A percentile compares a stretch with the other conserved stretches of the same genome.
These are phyloP conservation scores for Schizotus pectinicornis DNA, from an alignment of 2,888 invertebrate genomes.

Conservation along the genomic window DNA sequence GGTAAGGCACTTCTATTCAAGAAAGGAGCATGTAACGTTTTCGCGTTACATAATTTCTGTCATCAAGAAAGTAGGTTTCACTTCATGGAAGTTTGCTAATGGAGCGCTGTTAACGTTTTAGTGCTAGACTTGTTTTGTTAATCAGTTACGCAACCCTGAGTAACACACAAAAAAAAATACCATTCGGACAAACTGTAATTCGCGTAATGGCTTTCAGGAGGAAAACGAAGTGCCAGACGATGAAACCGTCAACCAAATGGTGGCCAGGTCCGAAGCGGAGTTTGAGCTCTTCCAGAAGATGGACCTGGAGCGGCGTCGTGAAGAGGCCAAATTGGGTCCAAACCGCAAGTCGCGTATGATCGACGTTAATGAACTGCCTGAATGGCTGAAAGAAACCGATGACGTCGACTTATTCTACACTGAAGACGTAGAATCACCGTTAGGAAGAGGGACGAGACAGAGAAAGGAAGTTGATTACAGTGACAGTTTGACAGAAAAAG, in stretches of 20 bases:
- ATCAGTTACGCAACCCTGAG: no score
- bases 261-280: constrained; percentile 94
- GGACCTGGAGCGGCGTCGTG: constrained; percentile 88
- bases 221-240: constrained; percentile 98
- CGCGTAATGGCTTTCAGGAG: constrained; percentile 54
- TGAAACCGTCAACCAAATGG: constrained; percentile 99
- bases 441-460: constrained; percentile 91
- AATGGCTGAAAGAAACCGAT: constrained; percentile 94
- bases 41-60: no score
- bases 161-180: no score
- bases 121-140: no score
- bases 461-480: constrained; percentile 98
- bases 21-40: no score
- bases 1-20: no score
- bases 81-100: no score
- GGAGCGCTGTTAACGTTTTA: no score
- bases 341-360: constrained; percentile 85
- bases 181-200: no score
- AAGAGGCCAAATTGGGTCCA: constrained; percentile 72
- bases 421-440: constrained; percentile 73
- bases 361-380: constrained; percentile 93
- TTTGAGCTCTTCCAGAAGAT: constrained; percentile 92
- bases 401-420: constrained; percentile 78
- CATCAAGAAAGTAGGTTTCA: no score
- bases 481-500: constrained; percentile 96